Base-by-base conservation (phyloP, 2,888 invertebrate species). In the Tetragonisca angustula region DNA sequence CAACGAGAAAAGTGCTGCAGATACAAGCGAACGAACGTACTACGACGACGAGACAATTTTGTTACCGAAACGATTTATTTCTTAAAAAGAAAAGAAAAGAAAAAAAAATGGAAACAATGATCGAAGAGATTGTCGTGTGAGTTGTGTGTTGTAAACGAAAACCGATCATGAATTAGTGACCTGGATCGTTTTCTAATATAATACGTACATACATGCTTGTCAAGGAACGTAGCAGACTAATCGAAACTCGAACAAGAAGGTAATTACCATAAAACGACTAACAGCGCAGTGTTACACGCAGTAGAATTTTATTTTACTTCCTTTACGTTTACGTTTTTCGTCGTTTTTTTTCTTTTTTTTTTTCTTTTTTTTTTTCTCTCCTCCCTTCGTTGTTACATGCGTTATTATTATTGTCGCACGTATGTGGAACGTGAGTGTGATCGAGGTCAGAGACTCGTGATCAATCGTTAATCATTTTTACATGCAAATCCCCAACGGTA, bases 191-290 rank as follows among this genome's bases (percentile, higher is more conserved):
- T 21, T 24, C 65, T 54, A 70, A 70, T 36, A 52, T 79, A 27
- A 56, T 61, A 76, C 49, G 36, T 68, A 72, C 68, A 76, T 67
- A 76, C 84, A 85, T 70, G 71, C 82, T 80, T 77, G 68, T 76
- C 82, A 77, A 80, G 77, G 81, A 80, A 81, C 80, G 64, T 77
- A 74, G 76, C 72, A 21, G 85, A 74, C 69, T 85, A 88, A 89
- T 86, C 88, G 90, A 90, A 88, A 69, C 36, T 87, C 87, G 86
- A 91, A 87, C 87, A 84, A 36, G 91, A 93, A 94, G 94, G 94
- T 94, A 94, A 94, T 90, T 94, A 94, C 92, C 87, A 87, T 72
- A 76, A 76, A 86, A 78, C 80, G 87, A 87, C 80, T 88, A 86
- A 68, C 85, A 87, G 82, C 83, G 85, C 88, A 83, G 24, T 61